Evolutionary conservation across 2,113 vertebrate genomes (phyloP).

Genomic region (Malurus cyaneus): DNA sequence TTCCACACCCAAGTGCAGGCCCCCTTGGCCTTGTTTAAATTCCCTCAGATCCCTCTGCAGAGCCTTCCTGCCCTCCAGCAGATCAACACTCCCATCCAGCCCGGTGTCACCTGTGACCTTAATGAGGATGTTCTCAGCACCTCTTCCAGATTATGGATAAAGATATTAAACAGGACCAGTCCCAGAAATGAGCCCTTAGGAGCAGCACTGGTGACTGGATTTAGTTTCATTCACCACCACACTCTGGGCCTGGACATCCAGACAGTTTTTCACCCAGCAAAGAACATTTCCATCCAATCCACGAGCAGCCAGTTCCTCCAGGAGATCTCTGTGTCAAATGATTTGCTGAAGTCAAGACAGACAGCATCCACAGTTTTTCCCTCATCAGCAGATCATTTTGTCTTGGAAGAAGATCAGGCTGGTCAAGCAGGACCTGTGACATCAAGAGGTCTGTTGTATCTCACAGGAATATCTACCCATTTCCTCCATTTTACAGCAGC

Average conservation of each 20-base stretch:
- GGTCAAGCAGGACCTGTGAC: rapidly evolving
- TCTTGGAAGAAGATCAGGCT: background rate
- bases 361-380: background rate
- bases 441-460: background rate
- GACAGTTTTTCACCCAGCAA: background rate
- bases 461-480: background rate
- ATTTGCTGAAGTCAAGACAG: background rate
- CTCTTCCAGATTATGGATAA: background rate
- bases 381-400: background rate
- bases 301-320: background rate
- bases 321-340: background rate
- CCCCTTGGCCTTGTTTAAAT: too few relatives aligned
- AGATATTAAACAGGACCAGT: background rate
- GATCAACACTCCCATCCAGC: background rate
- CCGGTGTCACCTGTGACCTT: background rate
- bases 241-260: background rate
- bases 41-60: background rate
- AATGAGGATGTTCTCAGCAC: background rate
- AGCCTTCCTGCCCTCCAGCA: background rate
- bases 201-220: background rate
- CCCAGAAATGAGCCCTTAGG: background rate
- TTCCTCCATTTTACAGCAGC: background rate
- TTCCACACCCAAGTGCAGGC: too few relatives aligned
- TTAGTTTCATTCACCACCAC: background rate
- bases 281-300: background rate